phyloP scores from a whole-genome alignment of 1,140 invertebrate genomes.

The Apocrypta bakeri region DNA sequence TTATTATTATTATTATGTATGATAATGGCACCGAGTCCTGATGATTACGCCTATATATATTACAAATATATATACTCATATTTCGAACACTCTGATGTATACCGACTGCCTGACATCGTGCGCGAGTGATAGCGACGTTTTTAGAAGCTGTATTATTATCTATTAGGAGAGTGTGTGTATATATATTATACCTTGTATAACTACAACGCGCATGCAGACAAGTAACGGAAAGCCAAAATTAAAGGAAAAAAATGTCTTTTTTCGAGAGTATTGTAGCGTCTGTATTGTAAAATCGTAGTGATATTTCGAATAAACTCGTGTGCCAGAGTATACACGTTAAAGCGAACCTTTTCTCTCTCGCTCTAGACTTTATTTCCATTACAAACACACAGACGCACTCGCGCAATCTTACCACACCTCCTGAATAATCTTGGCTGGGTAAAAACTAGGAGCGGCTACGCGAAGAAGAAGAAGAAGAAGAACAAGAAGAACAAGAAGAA shows the following conservation, averaged over 20 bases:
- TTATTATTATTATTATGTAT: neutral
- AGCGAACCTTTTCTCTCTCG: neutral
- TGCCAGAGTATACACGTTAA: neutral
- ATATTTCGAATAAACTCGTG: slow-evolving; percentile 71
- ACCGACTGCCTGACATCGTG: neutral
- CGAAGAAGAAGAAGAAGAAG: too few species aligned
- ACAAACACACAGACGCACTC: neutral
- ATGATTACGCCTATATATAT: too few species aligned
- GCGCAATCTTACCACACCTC: neutral
- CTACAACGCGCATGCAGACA: too few species aligned
- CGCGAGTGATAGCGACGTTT: neutral
- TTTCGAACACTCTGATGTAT: neutral
- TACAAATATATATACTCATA: too few species aligned
- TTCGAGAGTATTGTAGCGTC: slow-evolving; percentile 58
- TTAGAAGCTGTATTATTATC: too few species aligned
- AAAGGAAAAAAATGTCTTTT: slow-evolving; percentile 3
- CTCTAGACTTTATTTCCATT: neutral
- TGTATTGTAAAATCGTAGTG: slow-evolving; percentile 70
- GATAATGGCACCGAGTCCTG: too few species aligned
- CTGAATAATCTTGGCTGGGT: neutral
- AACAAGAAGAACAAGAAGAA: neutral
- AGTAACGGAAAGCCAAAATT: too few species aligned
- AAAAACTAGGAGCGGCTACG: slow-evolving; percentile 15
- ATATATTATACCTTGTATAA: slow-evolving; percentile 19
- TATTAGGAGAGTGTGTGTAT: slow-evolving; percentile 22